phyloP scores from a whole-genome alignment of 2,888 invertebrate species.

The Orthosia incerta region DNA sequence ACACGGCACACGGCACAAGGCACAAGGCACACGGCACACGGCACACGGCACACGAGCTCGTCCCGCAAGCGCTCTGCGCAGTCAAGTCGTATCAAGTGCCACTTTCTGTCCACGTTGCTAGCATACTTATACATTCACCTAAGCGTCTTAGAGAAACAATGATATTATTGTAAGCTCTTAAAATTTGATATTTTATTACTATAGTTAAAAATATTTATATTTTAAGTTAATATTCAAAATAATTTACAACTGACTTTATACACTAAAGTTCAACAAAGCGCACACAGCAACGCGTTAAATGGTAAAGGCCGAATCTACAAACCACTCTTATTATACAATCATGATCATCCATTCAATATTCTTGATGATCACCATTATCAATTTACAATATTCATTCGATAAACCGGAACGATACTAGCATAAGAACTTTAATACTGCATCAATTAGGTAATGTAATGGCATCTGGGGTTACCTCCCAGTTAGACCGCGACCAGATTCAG shows the following conservation, averaged over 20 bases:
- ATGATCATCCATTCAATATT: too few relatives aligned
- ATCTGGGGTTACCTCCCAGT: conserved; percentile 10
- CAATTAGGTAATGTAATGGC: conserved; percentile 22
- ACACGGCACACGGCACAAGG: too few relatives aligned
- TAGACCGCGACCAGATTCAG: too few relatives aligned
- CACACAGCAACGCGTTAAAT: conserved; percentile 27
- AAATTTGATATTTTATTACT: conserved; percentile 57
- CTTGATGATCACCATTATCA: too few relatives aligned
- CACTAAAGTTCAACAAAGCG: conserved; percentile 51
- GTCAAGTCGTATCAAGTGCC: not conserved
- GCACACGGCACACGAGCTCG: too few relatives aligned
- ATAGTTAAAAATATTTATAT: conserved; percentile 26
- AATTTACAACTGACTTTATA: conserved; percentile 52
- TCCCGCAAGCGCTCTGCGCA: too few relatives aligned
- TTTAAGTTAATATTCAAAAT: conserved; percentile 37
- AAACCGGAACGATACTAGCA: conserved; percentile 21
- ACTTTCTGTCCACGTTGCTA: conserved; percentile 6
- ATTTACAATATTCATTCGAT: too few relatives aligned
- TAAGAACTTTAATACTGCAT: conserved; percentile 35
- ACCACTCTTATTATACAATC: conserved; percentile 6
- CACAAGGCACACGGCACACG: too few relatives aligned
- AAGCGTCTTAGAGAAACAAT: conserved; percentile 59
- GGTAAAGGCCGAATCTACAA: not conserved
- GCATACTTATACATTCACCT: conserved; percentile 23
- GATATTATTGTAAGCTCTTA: conserved; percentile 68